Evolutionary conservation across 2,113 vertebrate genomes (phyloP), one percentile per base, ranked within the genome.

Genomic region (Corythaeola cristata): DNA sequence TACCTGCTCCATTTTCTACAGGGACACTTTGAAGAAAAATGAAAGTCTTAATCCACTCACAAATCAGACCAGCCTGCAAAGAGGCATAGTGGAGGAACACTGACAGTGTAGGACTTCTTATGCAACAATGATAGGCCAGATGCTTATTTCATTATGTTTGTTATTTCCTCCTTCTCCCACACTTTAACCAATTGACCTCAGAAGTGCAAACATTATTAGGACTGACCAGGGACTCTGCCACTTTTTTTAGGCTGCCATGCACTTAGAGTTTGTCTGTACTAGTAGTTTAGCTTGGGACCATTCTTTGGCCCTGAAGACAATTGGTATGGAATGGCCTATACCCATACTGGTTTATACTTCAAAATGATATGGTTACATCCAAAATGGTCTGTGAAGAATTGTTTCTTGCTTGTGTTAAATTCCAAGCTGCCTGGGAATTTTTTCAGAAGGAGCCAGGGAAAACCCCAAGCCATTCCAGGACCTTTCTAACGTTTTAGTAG

Each of bases 81-180:
- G 32, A 62, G 18, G 18, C 35, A n/a, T 3, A 50, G 6, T 45
- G 22, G 13, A 72, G 16, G 28, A 72, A 47, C 4, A 4, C 41
- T 33, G 30, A 21, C 4, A 37, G 11, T 11, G 50, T 35, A 49
- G 32, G 10, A 49, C 7, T 28, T 69, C 35, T 24, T 32, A 49
- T 1, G 3, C 3, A 20, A 10, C 2, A 8, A 39, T 1, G 0
- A 52, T 21, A 62, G 66, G 33, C 56, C 37, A 63, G 15, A 58
- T 58, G 16, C 23, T 75, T 49, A 15, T 15, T 39, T 88, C 37
- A 33, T 37, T 59, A 18, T 72, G 17, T 6, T 45, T 75, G 3
- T 32, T 74, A 14, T 73, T 87, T 80, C n/a, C 24, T 68, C 71
- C 37, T 49, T 88, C 47, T 89, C 59, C 20, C 63, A 28, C 35